Base-by-base conservation (phyloP, 2,113 vertebrate species). In the Origma solitaria region DNA sequence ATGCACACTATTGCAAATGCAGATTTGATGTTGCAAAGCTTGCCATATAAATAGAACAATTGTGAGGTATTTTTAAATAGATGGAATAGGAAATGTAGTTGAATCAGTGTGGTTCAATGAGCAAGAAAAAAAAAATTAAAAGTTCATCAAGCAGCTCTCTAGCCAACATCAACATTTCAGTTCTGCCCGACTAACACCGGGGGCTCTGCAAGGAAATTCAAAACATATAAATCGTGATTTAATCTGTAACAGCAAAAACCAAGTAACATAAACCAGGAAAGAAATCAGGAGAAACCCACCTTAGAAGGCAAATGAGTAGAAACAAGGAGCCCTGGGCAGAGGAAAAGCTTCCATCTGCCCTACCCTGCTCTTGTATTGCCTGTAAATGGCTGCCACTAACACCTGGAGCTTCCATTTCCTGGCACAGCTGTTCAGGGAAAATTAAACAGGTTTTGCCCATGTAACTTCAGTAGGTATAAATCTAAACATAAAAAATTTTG, bases 341-440 rank as follows among this genome's bases (percentile, higher is more conserved):
- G 58, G 8, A 4, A 24, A 50, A 54, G 1, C 2, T 20, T 30
- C 0, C 0, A 0, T 4, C 0, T 0, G 4, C 2, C 35, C 24
- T 9, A 2, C 44, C 11, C 61, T 79, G 33, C 14, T 68, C 33
- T 79, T 65, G 37, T 8, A 60, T 8, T 60, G 50, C 60, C 60
- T 70, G 12, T 42, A 66, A 88, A 50, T 50, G 17, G 7, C 49
- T 78, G 27, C 51, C 18, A 61, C 33, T 5, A 58, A 35, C 83
- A 82, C 47, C 69, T 71, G 56, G 58, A 49, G 38, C 38, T 47
- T 27, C 42, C 15, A 42, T 61, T 57, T 33, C 21, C 38, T 60
- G 70, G 51, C 18, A 40, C 25, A 61, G 54, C 47, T 57, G 31
- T 8, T 72, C 56, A 51, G 47, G 42, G 56, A 33, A 61, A 93